Conservation (phyloP, 2,113 vertebrate species). For the Haplotaxodon microlepis region DNA sequence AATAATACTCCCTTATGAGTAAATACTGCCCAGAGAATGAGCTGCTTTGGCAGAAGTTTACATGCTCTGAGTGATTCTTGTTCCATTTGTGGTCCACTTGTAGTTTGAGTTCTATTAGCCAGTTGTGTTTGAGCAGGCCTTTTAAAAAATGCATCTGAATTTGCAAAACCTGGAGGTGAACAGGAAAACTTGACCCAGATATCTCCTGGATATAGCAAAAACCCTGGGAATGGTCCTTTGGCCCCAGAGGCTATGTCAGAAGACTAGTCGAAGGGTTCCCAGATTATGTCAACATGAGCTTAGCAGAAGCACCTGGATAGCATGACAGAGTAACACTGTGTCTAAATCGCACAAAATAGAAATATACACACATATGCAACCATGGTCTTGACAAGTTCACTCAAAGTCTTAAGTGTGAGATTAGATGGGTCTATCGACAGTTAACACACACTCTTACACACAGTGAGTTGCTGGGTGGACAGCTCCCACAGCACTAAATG, state of each 20-base stretch:
- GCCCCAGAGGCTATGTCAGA: background rate
- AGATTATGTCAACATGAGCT: conserved; percentile 24
- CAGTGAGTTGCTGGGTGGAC: conserved; percentile 24
- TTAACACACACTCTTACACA: conserved; percentile 2
- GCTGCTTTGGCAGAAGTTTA: background rate
- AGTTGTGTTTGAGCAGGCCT: background rate
- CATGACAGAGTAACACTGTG: conserved; percentile 29
- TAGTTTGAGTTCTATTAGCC: background rate
- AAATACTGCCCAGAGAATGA: background rate
- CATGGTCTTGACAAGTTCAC: conserved; percentile 32
- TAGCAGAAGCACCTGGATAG: conserved; percentile 34
- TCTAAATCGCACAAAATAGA: background rate
- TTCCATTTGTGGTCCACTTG: background rate
- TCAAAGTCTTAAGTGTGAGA: conserved; percentile 28
- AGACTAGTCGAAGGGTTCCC: background rate
- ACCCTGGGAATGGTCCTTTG: background rate
- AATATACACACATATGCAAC: conserved; percentile 14
- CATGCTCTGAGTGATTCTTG: background rate
- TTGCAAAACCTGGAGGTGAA: background rate
- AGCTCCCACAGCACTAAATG: conserved; percentile 39
- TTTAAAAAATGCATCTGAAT: background rate
- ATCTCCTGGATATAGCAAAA: background rate
- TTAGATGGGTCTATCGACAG: conserved; percentile 10
- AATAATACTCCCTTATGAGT: background rate
- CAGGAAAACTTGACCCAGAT: background rate